Conservation (phyloP, 2,888 invertebrate species). For the Parnassius orleans region DNA sequence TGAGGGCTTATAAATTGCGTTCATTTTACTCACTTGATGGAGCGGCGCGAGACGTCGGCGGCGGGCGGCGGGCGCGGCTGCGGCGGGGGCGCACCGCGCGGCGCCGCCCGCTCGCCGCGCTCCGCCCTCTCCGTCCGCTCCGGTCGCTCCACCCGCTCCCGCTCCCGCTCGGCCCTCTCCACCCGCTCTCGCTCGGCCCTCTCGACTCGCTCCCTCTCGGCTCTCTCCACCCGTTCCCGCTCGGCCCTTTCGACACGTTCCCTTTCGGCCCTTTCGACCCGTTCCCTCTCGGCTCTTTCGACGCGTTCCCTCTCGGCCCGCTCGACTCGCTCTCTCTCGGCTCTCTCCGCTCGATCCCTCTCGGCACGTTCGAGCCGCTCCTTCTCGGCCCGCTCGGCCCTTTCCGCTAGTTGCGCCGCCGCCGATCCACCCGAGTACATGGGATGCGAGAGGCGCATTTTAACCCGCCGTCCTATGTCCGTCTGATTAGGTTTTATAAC, state of each 20-base stretch:
- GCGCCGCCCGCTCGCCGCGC: conserved; percentile 47
- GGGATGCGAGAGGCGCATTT: conserved; percentile 81
- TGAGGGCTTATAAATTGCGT: no score
- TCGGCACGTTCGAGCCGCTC: conserved; percentile 48
- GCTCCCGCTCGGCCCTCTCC: conserved; percentile 44
- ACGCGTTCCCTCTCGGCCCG: conserved; percentile 48
- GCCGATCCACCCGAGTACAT: conserved; percentile 57
- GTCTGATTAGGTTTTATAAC: conserved; percentile 96
- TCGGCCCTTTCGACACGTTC: conserved; percentile 54
- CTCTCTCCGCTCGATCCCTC: conserved; percentile 32
- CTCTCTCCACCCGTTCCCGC: conserved; percentile 42
- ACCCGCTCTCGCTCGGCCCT: conserved; percentile 43
- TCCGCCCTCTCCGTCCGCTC: conserved; percentile 46
- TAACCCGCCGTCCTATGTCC: conserved; percentile 93
- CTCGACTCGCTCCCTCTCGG: conserved; percentile 43
- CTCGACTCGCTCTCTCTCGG: conserved; percentile 37
- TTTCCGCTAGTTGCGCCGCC: conserved; percentile 52
- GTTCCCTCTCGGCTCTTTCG: conserved; percentile 51
- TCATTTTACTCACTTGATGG: conserved; percentile 82
- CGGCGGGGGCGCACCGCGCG: conserved; percentile 37
- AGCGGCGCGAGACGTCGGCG: conserved; percentile 87
- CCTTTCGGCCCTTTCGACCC: conserved; percentile 50
- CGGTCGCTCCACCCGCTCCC: conserved; percentile 51
- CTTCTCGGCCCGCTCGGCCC: conserved; percentile 45
- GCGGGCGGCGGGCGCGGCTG: conserved; percentile 65